Evolutionary conservation across 2,888 invertebrate species (phyloP), one percentile per base, ranked within the genome.

Genomic region (Cataglyphis albicans): DNA sequence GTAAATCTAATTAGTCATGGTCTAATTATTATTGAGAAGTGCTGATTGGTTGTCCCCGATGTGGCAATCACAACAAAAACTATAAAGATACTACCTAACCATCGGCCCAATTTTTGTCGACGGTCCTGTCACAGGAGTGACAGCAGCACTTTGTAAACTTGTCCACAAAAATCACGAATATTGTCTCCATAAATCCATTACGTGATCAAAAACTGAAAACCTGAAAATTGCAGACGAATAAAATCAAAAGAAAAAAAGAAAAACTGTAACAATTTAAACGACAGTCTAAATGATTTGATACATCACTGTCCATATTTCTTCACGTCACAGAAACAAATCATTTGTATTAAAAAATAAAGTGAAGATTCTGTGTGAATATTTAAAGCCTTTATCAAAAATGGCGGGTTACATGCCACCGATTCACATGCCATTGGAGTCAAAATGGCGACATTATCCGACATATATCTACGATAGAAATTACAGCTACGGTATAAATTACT

Each of bases 401-500:
- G 85, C 93, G 12, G 88, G 88, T 64, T 88, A 90, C 59, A 83
- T 91, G 84, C 94, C 94, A n/a, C 86, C 91, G 0, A 84, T 90
- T 52, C 91, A 93, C 70, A 92, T 94, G 90, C 94, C 94, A 64
- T 65, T 93, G 72, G 94, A 93, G 65, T 85, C 92, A 61, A 93
- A 92, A 83, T 94, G 94, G 94, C 93, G 90, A 12, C 94, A 93
- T 83, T 82, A 90, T 73, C 96, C 96, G 75, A 97, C 97, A 29
- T 94, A 96, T 81, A 96, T 97, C 83, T 98, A 98, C 95, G 97
- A 97, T 93, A 97, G 97, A 94, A 98, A 98, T 95, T 98, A 98
- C 95, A 97, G 97, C 89, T 97, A 97, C 94, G 97, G 97, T 74
- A 97, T 98, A 92, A 97, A 98, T 95, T 97, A 96, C 95, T 98